Base-by-base conservation (phyloP, 1,140 invertebrate species). In the Amyelois transitella region DNA sequence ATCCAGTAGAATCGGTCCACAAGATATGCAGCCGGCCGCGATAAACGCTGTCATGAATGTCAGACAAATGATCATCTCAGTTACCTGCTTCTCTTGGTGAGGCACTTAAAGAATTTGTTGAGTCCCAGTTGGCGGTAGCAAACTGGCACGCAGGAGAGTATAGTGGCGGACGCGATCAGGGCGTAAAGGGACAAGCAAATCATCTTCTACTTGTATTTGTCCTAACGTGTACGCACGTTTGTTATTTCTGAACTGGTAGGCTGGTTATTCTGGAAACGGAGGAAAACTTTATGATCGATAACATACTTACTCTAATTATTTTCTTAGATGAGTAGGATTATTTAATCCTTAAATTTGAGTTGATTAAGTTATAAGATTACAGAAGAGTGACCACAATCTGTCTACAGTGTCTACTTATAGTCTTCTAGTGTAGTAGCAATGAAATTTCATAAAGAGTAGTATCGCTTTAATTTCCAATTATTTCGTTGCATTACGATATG, bases 161-260 rank as follows among this genome's bases (percentile, higher is more conserved):
- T 43, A 28, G 84, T 71, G 22, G 80, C 81, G 19, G 81, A 78
- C 1, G 81, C 81, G 18, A 87, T 80, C 51, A 85, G 54, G 28
- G 77, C 77, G 60, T 84, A 84, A 54, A 84, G 53, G n/a, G 84
- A 87, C 45, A 84, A 64, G 69, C 81, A 87, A 77, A 85, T 80
- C 83, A 87, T 87, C 58, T 81, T 76, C 66, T 44, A 5, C n/a
- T 14, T 14, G 12, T 12, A 38, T 38, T 38, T 4, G 12, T n/a
- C 17, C 12, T 14, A 32, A 51, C 28, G 24, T 4, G 49, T 51
- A 14, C 17, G 12, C 32, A 38, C 32, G 32, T 38, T 4, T 2
- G n/a, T 14, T 1, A 38, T 38, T n/a, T 38, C 32, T 38, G 12
- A 38, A n/a, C n/a, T 12, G 5, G 32, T 14, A 38, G 32, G 32